Conservation (phyloP, 2,113 vertebrate species). For the Sarotherodon lohbergeri region DNA sequence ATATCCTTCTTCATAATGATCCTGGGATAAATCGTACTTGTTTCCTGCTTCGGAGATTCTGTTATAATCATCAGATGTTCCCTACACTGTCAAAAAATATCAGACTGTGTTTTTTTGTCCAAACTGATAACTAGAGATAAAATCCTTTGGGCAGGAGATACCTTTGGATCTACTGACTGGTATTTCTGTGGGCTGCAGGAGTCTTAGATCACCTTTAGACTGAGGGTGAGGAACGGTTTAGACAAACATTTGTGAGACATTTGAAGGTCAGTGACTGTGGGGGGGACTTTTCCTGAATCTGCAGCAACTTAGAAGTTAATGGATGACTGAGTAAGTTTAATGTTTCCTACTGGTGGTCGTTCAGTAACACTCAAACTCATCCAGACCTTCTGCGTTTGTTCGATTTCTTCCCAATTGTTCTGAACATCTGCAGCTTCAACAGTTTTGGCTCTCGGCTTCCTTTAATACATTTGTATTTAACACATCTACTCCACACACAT, state of each 20-base stretch:
- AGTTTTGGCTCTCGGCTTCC: background rate
- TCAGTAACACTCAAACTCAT: background rate
- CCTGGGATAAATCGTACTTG: background rate
- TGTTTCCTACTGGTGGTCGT: background rate
- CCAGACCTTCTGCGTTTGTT: background rate
- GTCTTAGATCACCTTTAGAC: background rate
- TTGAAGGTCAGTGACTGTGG: background rate
- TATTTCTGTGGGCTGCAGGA: background rate
- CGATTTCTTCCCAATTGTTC: rapidly evolving
- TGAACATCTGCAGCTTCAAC: background rate
- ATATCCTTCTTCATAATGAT: background rate
- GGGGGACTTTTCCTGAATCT: background rate
- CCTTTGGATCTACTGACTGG: background rate
- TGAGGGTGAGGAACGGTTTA: background rate
- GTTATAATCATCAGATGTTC: background rate
- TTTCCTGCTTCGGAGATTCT: background rate
- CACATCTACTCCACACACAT: background rate
- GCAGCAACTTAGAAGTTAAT: background rate
- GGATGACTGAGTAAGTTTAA: background rate
- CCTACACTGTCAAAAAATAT: rapidly evolving
- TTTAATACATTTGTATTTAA: background rate
- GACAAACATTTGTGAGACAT: background rate
- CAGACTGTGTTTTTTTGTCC: background rate
- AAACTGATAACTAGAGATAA: background rate
- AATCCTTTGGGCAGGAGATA: background rate